A percentile compares a stretch with the other conserved stretches of the same genome.
Evolutionary conservation across 2,888 invertebrate species (phyloP).

Genomic region (Netelia fuscicornis): DNA sequence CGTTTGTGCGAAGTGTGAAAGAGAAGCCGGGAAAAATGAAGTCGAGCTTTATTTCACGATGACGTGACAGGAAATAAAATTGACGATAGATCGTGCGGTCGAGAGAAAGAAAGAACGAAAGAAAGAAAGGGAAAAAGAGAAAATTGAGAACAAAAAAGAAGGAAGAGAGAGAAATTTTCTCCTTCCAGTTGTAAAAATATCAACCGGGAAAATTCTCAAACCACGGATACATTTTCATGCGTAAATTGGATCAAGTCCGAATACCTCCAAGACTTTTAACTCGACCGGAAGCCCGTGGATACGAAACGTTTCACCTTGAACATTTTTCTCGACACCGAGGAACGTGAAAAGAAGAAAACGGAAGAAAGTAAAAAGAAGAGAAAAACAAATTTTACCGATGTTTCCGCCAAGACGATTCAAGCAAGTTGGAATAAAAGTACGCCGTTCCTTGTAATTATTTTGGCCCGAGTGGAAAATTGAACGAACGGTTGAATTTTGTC

Average conservation of each 20-base stretch:
- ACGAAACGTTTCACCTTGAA: no score
- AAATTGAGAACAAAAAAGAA: neutral
- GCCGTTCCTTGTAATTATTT: no score
- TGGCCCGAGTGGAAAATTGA: no score
- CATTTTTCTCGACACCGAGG: neutral
- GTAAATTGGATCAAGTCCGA: neutral
- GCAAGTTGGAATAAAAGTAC: no score
- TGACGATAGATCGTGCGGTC: neutral
- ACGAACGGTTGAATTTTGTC: neutral
- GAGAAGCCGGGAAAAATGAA: constrained; percentile 27
- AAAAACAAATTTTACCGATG: neutral
- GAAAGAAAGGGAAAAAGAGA: neutral
- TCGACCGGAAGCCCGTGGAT: no score
- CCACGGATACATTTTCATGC: constrained; percentile 7
- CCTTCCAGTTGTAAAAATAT: constrained; percentile 4
- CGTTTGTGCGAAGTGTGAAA: constrained; percentile 9
- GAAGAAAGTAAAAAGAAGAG: neutral
- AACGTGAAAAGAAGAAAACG: neutral
- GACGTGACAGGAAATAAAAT: constrained; percentile 29
- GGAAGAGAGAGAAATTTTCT: constrained; percentile 13
- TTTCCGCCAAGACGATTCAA: neutral
- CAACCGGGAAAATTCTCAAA: neutral
- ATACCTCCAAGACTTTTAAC: neutral
- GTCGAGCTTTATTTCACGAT: constrained; percentile 36
- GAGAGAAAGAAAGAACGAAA: neutral